Conservation (phyloP, 2,113 vertebrate genomes). For the Stegastes partitus region DNA sequence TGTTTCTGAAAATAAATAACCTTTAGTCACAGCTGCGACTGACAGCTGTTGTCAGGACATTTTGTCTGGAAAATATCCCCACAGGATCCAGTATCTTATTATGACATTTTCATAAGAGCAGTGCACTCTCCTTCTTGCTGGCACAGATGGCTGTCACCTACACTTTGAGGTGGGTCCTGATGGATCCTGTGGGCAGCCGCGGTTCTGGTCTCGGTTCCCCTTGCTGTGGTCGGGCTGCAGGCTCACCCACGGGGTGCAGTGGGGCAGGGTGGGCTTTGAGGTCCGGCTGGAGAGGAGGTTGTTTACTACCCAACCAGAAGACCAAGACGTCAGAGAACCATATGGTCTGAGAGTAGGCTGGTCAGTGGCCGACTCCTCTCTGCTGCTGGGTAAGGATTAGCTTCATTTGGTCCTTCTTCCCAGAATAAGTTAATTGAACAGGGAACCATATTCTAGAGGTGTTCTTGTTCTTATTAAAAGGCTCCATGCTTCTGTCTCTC, state of each 20-base stretch:
- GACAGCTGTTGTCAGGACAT: background rate
- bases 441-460: background rate
- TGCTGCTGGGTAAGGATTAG: constrained; percentile 87
- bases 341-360: constrained; percentile 89
- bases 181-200: constrained; percentile 86
- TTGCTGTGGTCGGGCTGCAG: constrained; percentile 90
- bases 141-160: constrained; percentile 88
- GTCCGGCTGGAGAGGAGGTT: constrained; percentile 88
- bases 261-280: constrained; percentile 89
- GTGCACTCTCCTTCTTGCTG: constrained; percentile 4
- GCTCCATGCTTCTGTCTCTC: background rate
- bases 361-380: constrained; percentile 84
- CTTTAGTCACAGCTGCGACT: background rate
- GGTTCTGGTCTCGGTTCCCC: constrained; percentile 89
- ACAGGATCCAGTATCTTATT: background rate
- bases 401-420: background rate
- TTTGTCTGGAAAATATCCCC: background rate
- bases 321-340: constrained; percentile 66
- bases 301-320: constrained; percentile 67
- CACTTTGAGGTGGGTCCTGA: constrained; percentile 89
- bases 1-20: background rate
- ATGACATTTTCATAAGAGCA: background rate
- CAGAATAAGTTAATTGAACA: background rate
- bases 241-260: constrained; percentile 88
- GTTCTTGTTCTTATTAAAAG: background rate